Evolutionary conservation across 2,797 vertebrate genomes (phyloP).

Genomic region (Echiichthys vipera): DNA sequence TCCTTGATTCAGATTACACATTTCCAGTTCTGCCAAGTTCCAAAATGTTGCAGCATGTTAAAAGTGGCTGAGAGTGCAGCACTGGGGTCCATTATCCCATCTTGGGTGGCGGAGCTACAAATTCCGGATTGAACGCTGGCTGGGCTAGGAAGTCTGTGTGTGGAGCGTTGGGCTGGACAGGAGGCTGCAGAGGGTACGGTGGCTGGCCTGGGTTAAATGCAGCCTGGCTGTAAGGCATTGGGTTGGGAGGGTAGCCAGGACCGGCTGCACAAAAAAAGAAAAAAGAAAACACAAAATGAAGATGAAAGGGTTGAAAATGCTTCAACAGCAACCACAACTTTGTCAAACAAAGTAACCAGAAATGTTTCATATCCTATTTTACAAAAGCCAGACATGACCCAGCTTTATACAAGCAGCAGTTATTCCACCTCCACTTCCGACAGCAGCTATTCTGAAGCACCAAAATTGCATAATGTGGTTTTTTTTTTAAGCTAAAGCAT

Average conservation of each 20-base stretch:
- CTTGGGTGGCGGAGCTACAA: slow-evolving; percentile 83
- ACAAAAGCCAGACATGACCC: neutral
- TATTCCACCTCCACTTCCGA: slow-evolving; percentile 20
- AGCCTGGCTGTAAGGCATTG: slow-evolving; percentile 82
- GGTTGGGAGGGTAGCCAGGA: slow-evolving; percentile 65
- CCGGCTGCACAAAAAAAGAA: slow-evolving; percentile 49
- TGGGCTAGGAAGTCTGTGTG: slow-evolving; percentile 75
- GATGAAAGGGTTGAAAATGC: slow-evolving; percentile 2
- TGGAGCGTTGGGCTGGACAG: slow-evolving; percentile 38
- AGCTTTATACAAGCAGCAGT: neutral
- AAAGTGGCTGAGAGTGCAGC: slow-evolving; percentile 11
- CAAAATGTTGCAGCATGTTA: slow-evolving; percentile 30
- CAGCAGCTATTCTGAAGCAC: slow-evolving; percentile 5
- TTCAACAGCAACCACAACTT: slow-evolving; percentile 20
- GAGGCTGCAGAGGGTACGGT: slow-evolving; percentile 69
- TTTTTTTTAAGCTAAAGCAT: neutral
- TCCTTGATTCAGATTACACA: slow-evolving; percentile 13
- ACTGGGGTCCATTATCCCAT: slow-evolving; percentile 71
- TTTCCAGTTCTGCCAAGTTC: slow-evolving; percentile 29
- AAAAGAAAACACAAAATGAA: slow-evolving; percentile 9
- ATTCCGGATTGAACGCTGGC: slow-evolving; percentile 93
- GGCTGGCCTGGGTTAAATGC: slow-evolving; percentile 74
- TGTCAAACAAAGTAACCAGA: neutral
- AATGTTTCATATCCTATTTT: slow-evolving; percentile 5
- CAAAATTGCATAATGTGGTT: neutral